These are phyloP conservation scores for Lipotes vexillifer DNA, from an alignment of 2,113 vertebrate genomes.

Conservation along the genomic window DNA sequence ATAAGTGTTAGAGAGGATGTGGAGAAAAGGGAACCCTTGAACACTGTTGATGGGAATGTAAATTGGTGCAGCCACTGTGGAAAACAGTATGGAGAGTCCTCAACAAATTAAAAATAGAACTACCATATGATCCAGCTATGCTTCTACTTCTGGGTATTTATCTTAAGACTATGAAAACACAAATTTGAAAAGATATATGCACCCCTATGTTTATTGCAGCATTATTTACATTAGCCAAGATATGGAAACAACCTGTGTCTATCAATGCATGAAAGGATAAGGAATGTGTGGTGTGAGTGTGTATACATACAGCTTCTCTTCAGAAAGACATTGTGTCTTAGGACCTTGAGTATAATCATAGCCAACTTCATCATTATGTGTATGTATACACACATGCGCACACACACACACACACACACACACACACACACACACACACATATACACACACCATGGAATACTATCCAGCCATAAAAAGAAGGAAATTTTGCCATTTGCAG, in stretches of 20 bases:
- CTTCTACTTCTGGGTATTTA: not conserved
- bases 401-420: too few relatives aligned
- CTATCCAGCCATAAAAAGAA: not conserved
- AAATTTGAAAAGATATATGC: not conserved
- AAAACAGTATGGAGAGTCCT: not conserved
- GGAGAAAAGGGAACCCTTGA: not conserved
- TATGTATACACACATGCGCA: too few relatives aligned
- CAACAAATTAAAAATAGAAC: not conserved
- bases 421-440: not conserved
- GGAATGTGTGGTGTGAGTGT: not conserved
- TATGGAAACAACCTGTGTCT: not conserved
- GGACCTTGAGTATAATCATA: not conserved
- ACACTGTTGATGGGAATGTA: not conserved
- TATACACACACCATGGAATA: not conserved
- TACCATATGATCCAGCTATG: not conserved
- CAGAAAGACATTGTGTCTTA: not conserved
- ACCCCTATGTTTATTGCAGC: not conserved
- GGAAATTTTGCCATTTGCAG: not conserved
- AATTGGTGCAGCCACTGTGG: not conserved
- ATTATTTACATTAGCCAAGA: not conserved
- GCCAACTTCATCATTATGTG: not conserved
- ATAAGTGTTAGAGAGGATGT: not conserved
- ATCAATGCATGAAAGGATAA: not conserved
- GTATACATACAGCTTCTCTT: not conserved
- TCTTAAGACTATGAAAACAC: not conserved